Evolutionary conservation across 2,113 vertebrate species (phyloP).

Genomic region (Collichthys lucidus): DNA sequence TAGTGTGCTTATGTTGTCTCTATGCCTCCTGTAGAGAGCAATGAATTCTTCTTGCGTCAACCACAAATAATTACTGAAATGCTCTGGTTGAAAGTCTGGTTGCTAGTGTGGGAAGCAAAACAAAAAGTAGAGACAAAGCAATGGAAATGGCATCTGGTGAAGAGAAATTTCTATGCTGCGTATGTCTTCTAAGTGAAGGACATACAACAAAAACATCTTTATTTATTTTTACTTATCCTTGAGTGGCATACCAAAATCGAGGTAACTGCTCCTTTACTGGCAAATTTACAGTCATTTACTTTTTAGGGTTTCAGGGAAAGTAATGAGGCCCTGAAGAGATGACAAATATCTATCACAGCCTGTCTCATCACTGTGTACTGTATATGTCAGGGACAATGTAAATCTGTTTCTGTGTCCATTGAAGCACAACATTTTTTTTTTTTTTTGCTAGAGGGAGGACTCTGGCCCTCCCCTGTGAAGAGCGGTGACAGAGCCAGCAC

Average conservation of each 20-base stretch:
- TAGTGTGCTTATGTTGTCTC: slow-evolving; percentile 77
- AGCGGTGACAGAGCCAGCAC: slow-evolving; percentile 27
- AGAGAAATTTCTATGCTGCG: slow-evolving; percentile 15
- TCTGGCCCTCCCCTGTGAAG: slow-evolving; percentile 24
- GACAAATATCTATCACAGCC: neutral
- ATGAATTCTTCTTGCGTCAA: slow-evolving; percentile 72
- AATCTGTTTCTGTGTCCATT: slow-evolving; percentile 1
- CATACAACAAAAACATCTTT: neutral
- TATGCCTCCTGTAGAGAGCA: slow-evolving; percentile 69
- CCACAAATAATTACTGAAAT: slow-evolving; percentile 81
- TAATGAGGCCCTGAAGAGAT: slow-evolving; percentile 6
- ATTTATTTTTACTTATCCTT: slow-evolving; percentile 13
- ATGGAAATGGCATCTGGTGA: slow-evolving; percentile 46
- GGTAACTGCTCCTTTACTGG: slow-evolving; percentile 24
- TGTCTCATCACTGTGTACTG: neutral
- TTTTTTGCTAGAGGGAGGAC: slow-evolving; percentile 3
- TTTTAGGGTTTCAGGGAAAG: neutral
- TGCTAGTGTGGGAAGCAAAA: slow-evolving; percentile 69
- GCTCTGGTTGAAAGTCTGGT: slow-evolving; percentile 60
- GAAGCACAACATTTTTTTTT: neutral
- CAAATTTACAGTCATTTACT: neutral
- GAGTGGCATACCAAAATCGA: slow-evolving; percentile 4
- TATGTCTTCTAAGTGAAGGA: slow-evolving; percentile 23
- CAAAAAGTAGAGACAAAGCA: slow-evolving; percentile 61
- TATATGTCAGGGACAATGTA: slow-evolving; percentile 22